These are phyloP conservation scores for Etia nguti DNA, from an alignment of 2,113 vertebrate genomes.

Conservation along the genomic window DNA sequence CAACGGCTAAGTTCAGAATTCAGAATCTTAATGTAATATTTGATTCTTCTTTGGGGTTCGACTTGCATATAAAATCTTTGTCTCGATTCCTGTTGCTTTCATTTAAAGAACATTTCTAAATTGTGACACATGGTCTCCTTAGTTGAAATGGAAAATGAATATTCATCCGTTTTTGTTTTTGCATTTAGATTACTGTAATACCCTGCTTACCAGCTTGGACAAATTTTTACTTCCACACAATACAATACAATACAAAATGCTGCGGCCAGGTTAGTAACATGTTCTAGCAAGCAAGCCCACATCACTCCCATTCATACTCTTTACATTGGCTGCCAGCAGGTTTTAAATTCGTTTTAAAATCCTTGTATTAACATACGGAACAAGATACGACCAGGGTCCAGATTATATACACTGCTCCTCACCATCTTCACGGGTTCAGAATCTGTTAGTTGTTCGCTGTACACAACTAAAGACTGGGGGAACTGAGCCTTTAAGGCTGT, in stretches of 20 bases:
- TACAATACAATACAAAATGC: not conserved
- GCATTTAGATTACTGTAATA: not conserved
- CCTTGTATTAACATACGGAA: not conserved
- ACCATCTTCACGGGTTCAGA: not conserved
- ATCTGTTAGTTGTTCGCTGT: not conserved
- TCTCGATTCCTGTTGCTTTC: not conserved
- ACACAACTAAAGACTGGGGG: not conserved
- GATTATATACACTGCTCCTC: not conserved
- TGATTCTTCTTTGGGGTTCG: not conserved
- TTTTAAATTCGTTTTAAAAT: not conserved
- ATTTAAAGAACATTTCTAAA: not conserved
- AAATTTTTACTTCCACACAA: not conserved
- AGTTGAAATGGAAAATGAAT: not conserved
- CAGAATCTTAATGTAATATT: not conserved
- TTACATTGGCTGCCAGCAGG: not conserved
- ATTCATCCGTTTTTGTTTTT: not conserved
- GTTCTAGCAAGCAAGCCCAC: not conserved
- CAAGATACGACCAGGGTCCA: not conserved
- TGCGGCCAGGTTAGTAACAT: not conserved
- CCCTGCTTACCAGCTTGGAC: not conserved
- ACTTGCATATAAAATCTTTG: not conserved
- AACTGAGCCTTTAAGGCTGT: not conserved
- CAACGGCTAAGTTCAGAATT: not conserved
- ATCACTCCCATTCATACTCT: not conserved
- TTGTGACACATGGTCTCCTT: not conserved